A percentile compares a stretch with the other conserved stretches of the same genome.
Conservation (phyloP, 2,888 invertebrate species). For the Aradus depressus region DNA sequence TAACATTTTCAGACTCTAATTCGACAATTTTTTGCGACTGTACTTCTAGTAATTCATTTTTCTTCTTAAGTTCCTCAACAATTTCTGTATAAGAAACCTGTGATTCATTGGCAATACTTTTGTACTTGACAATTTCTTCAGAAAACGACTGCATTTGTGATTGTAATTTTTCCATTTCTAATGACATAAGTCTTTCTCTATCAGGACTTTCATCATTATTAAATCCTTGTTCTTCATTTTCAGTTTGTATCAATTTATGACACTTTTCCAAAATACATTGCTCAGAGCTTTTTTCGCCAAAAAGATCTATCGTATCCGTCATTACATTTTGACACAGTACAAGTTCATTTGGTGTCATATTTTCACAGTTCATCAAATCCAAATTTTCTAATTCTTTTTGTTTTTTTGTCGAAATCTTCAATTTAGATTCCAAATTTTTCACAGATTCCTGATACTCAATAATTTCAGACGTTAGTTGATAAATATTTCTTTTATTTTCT, state of each 20-base stretch:
- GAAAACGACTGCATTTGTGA: conserved; percentile 3
- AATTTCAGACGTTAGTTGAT: neutral
- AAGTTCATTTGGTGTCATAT: no score
- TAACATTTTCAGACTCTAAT: neutral
- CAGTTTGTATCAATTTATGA: neutral
- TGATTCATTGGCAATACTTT: conserved; percentile 7
- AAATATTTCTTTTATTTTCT: neutral
- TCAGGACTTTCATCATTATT: conserved; percentile 1
- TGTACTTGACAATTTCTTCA: conserved; percentile 9
- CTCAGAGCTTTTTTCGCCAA: conserved; percentile 6
- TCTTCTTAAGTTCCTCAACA: neutral
- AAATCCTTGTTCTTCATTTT: neutral
- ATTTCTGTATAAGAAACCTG: neutral
- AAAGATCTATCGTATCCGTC: no score
- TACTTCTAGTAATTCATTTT: neutral
- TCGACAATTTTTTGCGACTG: neutral
- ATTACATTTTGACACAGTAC: no score
- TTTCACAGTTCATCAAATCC: no score
- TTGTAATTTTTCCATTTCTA: conserved; percentile 3
- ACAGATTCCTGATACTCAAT: neutral
- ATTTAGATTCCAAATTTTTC: no score
- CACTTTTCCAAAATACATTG: neutral
- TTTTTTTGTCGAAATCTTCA: no score
- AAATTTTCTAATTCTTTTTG: no score
- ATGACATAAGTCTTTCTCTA: conserved; percentile 3